Percentiles rank a stretch among this genome's conserved stretches.
These are phyloP conservation scores for Amblyornis subalaris DNA, from an alignment of 2,113 vertebrate genomes.

Conservation along the genomic window DNA sequence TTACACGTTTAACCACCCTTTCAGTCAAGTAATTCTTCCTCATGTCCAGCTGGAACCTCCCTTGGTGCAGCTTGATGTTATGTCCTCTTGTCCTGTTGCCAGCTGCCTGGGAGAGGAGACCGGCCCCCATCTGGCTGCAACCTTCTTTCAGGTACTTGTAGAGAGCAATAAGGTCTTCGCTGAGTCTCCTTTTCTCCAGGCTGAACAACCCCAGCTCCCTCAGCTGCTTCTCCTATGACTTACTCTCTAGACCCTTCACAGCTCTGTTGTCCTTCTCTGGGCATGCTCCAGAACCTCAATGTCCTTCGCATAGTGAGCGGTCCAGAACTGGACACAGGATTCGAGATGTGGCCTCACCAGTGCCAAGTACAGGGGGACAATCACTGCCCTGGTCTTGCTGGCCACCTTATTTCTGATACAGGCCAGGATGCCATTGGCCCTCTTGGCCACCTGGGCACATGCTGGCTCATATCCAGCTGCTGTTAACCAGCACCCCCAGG, in stretches of 20 bases:
- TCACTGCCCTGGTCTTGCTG: background rate
- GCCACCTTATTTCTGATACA: background rate
- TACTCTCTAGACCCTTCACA: background rate
- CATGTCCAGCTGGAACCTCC: background rate
- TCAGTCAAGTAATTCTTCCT: background rate
- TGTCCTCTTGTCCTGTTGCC: background rate
- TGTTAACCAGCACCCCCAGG: background rate
- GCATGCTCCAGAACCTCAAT: background rate
- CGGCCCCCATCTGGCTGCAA: background rate
- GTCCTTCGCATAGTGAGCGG: background rate
- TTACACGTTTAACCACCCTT: background rate
- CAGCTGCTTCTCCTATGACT: background rate
- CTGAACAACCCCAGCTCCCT: background rate
- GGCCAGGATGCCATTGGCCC: background rate
- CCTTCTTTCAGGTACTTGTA: background rate
- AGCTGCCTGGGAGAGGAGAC: background rate
- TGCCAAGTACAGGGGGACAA: background rate
- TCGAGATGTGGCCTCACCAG: background rate
- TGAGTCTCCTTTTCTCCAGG: background rate
- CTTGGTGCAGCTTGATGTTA: background rate
- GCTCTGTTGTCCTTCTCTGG: background rate
- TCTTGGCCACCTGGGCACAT: background rate
- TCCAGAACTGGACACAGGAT: background rate
- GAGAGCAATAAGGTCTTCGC: background rate
- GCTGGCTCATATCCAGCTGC: background rate